Percentiles rank a stretch among this genome's conserved stretches.
Conservation (phyloP, 1,140 invertebrate species). For the Drosophila sulfurigaster region DNA sequence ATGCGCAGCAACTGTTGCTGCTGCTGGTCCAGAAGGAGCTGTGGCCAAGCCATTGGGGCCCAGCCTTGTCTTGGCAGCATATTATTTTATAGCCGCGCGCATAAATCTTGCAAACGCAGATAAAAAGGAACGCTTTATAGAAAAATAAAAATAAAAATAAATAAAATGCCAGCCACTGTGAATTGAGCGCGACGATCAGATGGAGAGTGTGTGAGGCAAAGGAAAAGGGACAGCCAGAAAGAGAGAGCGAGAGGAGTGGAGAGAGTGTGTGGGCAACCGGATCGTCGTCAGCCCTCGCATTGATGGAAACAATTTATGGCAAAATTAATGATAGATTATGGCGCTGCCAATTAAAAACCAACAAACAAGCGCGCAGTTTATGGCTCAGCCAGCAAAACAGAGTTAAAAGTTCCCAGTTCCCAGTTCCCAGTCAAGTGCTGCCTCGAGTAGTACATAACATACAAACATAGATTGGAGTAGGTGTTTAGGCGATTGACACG, state of each 20-base stretch:
- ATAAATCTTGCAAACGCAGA: slow-evolving; percentile 84
- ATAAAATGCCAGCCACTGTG: slow-evolving; percentile 57
- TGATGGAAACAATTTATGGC: slow-evolving; percentile 82
- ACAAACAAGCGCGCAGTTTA: slow-evolving; percentile 80
- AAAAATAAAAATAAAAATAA: slow-evolving; percentile 77
- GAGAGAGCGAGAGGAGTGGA: slow-evolving; percentile 2
- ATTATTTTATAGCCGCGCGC: slow-evolving; percentile 82
- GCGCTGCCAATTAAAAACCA: slow-evolving; percentile 83
- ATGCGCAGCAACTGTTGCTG: slow-evolving; percentile 40
- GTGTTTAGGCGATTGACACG: slow-evolving; percentile 73
- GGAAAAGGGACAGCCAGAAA: neutral
- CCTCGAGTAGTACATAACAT: slow-evolving; percentile 17
- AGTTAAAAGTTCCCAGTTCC: neutral
- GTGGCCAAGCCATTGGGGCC: slow-evolving; percentile 33
- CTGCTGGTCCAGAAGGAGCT: slow-evolving; percentile 46
- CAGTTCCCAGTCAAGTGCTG: slow-evolving; percentile 6
- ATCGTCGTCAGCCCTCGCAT: slow-evolving; percentile 77
- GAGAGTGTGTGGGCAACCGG: slow-evolving; percentile 60
- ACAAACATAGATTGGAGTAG: slow-evolving; percentile 56
- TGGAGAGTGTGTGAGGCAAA: slow-evolving; percentile 11
- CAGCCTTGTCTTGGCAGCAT: slow-evolving; percentile 76
- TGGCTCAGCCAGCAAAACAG: slow-evolving; percentile 56
- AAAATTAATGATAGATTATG: slow-evolving; percentile 84
- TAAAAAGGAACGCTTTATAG: slow-evolving; percentile 83
- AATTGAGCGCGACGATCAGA: slow-evolving; percentile 15